phyloP scores from a whole-genome alignment of 2,113 vertebrate genomes.

The Ictalurus furcatus region DNA sequence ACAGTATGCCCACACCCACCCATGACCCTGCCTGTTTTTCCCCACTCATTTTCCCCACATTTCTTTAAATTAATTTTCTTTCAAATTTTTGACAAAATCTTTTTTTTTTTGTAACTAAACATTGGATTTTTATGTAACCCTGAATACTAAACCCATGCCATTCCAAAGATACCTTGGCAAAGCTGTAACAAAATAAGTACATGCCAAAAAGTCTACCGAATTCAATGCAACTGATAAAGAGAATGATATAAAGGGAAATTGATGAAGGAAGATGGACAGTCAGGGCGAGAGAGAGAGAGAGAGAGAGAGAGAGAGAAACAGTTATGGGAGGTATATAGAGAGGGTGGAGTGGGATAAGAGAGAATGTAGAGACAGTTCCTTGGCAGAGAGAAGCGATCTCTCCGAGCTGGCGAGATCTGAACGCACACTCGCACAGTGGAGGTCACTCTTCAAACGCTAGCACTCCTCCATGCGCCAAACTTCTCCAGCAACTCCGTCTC shows the following conservation, averaged over 20 bases:
- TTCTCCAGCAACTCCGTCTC: slow-evolving; percentile 5
- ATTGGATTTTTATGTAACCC: not conserved
- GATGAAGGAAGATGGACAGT: not conserved
- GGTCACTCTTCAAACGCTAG: slow-evolving; percentile 24
- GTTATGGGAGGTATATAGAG: not conserved
- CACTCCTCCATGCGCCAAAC: slow-evolving; percentile 40
- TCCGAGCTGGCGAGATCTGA: slow-evolving; percentile 54
- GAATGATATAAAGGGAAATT: not conserved
- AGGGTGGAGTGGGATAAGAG: slow-evolving; percentile 13
- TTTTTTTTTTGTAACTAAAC: not conserved
- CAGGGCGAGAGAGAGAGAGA: not conserved
- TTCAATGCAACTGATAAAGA: not conserved
- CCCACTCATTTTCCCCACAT: not conserved
- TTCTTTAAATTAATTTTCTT: not conserved
- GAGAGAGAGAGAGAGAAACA: not conserved
- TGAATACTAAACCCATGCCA: not conserved
- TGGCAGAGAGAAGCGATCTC: slow-evolving; percentile 57
- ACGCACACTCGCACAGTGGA: slow-evolving; percentile 3
- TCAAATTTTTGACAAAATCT: not conserved
- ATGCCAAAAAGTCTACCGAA: not conserved
- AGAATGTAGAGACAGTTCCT: slow-evolving; percentile 56
- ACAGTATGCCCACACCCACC: not conserved
- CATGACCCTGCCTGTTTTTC: not conserved
- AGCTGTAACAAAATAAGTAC: not conserved
- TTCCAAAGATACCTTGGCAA: not conserved